Evolutionary conservation across 2,888 invertebrate species (phyloP).

Genomic region (Yponomeuta plumbellus): DNA sequence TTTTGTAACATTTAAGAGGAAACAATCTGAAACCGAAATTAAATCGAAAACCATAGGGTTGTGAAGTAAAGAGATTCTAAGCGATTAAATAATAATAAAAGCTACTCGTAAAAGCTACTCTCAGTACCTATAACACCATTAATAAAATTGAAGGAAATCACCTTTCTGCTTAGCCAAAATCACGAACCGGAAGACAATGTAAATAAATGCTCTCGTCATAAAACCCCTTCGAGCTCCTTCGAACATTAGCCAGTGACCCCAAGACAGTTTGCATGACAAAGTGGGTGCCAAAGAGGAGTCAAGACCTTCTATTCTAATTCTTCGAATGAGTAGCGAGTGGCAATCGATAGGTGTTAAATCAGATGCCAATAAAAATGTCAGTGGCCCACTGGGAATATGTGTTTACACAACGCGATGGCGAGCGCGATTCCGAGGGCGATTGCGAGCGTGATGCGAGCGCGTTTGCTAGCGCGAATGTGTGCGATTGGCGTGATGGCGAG

Average conservation of each 20-base stretch:
- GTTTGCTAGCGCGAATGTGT: no score
- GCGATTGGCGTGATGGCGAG: no score
- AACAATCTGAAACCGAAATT: no score
- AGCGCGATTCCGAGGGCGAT: not conserved
- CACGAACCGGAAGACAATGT: not conserved
- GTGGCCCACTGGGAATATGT: constrained; percentile 45
- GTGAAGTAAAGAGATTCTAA: no score
- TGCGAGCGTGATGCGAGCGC: not conserved
- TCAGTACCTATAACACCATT: not conserved
- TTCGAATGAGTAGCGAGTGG: constrained; percentile 50
- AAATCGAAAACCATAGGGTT: no score
- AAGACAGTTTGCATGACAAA: constrained; percentile 6
- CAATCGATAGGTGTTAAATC: constrained; percentile 71
- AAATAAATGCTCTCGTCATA: not conserved
- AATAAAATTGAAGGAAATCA: not conserved
- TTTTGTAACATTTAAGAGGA: no score
- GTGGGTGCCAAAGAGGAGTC: not conserved
- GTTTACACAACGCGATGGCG: constrained; percentile 45
- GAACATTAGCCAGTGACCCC: not conserved
- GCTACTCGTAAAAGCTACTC: no score
- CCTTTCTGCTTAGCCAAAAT: not conserved
- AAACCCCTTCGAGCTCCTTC: not conserved
- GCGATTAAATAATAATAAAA: no score
- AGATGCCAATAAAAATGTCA: constrained; percentile 73
- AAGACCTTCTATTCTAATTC: constrained; percentile 45